Conservation (phyloP, 2,797 vertebrate species). For the Semaprochilodus insignis region DNA sequence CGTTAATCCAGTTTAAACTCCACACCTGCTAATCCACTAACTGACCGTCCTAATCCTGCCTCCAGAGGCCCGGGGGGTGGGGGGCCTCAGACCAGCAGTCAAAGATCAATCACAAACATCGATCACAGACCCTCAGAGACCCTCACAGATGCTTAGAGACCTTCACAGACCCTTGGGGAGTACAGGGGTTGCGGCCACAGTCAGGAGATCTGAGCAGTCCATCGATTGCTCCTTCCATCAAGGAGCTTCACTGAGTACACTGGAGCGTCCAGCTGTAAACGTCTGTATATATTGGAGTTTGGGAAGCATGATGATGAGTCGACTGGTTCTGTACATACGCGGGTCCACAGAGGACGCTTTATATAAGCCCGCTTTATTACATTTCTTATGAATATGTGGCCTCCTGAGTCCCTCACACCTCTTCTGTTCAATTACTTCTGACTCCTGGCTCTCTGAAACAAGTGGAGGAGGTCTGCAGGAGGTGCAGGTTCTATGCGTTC, state of each 20-base stretch:
- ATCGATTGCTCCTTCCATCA: not conserved
- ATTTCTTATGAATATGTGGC: too few relatives aligned
- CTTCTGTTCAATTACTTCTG: too few relatives aligned
- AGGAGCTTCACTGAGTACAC: not conserved
- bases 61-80: not conserved
- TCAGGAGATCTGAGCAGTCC: not conserved
- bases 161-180: not conserved
- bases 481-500: too few relatives aligned
- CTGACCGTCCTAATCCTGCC: not conserved
- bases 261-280: not conserved
- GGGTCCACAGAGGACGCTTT: too few relatives aligned
- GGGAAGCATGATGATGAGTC: too few relatives aligned
- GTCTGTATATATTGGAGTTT: not conserved
- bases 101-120: not conserved
- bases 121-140: not conserved
- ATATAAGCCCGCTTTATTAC: too few relatives aligned
- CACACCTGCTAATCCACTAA: constrained; percentile 1
- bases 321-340: too few relatives aligned
- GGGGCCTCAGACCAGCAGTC: not conserved
- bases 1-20: not conserved
- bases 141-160: not conserved
- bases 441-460: too few relatives aligned
- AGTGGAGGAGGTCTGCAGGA: too few relatives aligned
- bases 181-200: not conserved
- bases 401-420: too few relatives aligned